Evolutionary conservation across 2,113 vertebrate genomes (phyloP).

Genomic region (Alosa alosa): DNA sequence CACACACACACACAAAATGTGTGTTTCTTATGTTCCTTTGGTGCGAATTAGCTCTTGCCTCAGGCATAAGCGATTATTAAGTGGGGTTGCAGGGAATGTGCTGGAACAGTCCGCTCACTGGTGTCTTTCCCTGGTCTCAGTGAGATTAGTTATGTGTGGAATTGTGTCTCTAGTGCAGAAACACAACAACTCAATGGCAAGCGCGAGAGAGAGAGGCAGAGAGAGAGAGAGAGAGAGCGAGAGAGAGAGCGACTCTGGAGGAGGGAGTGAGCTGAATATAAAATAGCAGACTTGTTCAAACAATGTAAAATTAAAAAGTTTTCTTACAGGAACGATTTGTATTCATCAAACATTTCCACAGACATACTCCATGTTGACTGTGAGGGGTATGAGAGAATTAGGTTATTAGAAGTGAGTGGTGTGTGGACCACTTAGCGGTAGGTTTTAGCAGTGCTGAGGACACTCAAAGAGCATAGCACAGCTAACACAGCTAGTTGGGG

Average conservation of each 20-base stretch:
- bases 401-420: not conserved
- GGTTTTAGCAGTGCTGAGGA: not conserved
- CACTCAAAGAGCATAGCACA: not conserved
- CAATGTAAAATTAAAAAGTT: not conserved
- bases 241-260: not conserved
- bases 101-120: not conserved
- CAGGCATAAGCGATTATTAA: not conserved
- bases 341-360: not conserved
- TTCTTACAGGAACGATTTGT: not conserved
- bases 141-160: not conserved
- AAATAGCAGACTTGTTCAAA: not conserved
- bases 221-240: not conserved
- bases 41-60: slow-evolving; percentile 1
- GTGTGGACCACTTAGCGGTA: not conserved
- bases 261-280: not conserved
- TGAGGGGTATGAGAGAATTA: not conserved
- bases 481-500: not conserved
- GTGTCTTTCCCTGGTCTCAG: not conserved
- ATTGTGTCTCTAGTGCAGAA: not conserved
- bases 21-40: not conserved
- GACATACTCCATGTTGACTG: not conserved
- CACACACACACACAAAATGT: not conserved
- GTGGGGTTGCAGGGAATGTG: not conserved
- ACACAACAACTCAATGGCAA: not conserved
- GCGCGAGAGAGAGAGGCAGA: not conserved